A percentile compares a stretch with the other conserved stretches of the same genome.
Evolutionary conservation across 1,140 invertebrate species (phyloP).

Genomic region (Drosophila nigrodunni): DNA sequence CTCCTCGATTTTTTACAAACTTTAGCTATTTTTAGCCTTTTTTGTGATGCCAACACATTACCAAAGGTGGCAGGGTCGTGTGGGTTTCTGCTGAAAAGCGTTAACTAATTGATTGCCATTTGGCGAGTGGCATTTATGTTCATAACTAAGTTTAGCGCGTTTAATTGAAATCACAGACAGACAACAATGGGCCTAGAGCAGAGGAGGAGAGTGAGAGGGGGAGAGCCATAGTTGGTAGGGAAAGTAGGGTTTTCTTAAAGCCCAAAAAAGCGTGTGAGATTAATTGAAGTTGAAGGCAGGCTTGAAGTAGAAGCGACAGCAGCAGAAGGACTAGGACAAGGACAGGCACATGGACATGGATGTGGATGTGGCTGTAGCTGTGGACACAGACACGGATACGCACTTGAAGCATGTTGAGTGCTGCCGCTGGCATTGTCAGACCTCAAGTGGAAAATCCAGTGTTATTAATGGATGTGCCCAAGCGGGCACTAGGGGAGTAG

Average conservation of each 20-base stretch:
- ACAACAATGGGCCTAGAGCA: conserved; percentile 27
- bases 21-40: too few relatives aligned
- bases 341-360: conserved; percentile 24
- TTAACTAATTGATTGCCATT: conserved; percentile 82
- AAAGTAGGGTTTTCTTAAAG: conserved; percentile 3
- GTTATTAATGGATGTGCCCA: conserved; percentile 68
- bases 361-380: neutral
- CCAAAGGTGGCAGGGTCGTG: too few relatives aligned
- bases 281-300: conserved; percentile 55
- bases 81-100: conserved; percentile 40
- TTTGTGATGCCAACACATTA: too few relatives aligned
- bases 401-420: conserved; percentile 40
- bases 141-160: conserved; percentile 67
- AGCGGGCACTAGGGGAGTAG: neutral
- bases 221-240: neutral
- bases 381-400: conserved; percentile 32
- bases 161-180: conserved; percentile 77
- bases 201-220: neutral
- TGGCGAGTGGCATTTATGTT: conserved; percentile 80
- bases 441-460: conserved; percentile 70
- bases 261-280: conserved; percentile 62
- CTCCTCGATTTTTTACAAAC: too few relatives aligned
- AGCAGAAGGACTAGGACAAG: conserved; percentile 1
- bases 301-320: too few relatives aligned
- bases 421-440: conserved; percentile 42